phyloP scores from a whole-genome alignment of 2,113 vertebrate genomes.

The Isurus oxyrinchus region DNA sequence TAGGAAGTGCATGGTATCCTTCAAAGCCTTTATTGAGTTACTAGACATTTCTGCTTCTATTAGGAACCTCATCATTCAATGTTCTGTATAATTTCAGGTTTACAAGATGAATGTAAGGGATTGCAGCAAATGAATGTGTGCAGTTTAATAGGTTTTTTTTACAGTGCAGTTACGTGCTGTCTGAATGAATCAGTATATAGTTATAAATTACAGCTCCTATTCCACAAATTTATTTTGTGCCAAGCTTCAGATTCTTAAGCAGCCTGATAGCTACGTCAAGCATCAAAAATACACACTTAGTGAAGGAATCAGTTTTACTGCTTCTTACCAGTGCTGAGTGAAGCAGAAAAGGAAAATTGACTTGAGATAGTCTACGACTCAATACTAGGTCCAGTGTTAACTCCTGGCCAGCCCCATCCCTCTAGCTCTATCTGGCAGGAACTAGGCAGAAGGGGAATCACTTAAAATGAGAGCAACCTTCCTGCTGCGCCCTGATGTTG shows the following conservation, averaged over 20 bases:
- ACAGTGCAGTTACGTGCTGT: slow-evolving; percentile 28
- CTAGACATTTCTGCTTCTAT: slow-evolving; percentile 22
- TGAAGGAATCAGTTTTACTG: not conserved
- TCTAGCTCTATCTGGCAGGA: not conserved
- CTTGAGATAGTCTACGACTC: too few relatives aligned
- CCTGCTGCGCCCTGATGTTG: not conserved
- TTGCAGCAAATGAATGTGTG: slow-evolving; percentile 14
- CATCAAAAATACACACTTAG: not conserved
- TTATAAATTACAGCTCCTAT: not conserved
- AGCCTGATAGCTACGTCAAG: not conserved
- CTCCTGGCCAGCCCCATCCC: not conserved
- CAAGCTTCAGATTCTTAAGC: not conserved
- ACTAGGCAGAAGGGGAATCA: not conserved
- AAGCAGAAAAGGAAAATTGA: not conserved
- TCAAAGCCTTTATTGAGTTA: slow-evolving; percentile 26
- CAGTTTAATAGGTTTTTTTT: slow-evolving; percentile 9
- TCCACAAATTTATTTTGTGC: slow-evolving; percentile 15
- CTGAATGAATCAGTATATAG: slow-evolving; percentile 18
- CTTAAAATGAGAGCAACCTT: not conserved
- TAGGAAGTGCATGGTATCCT: not conserved
- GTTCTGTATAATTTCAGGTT: slow-evolving; percentile 31
- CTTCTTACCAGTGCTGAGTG: not conserved
- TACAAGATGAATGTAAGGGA: slow-evolving; percentile 25
- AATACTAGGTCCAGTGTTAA: not conserved
- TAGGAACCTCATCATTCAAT: slow-evolving; percentile 34